Conservation (phyloP, 2,113 vertebrate genomes). For the Suricata suricatta region DNA sequence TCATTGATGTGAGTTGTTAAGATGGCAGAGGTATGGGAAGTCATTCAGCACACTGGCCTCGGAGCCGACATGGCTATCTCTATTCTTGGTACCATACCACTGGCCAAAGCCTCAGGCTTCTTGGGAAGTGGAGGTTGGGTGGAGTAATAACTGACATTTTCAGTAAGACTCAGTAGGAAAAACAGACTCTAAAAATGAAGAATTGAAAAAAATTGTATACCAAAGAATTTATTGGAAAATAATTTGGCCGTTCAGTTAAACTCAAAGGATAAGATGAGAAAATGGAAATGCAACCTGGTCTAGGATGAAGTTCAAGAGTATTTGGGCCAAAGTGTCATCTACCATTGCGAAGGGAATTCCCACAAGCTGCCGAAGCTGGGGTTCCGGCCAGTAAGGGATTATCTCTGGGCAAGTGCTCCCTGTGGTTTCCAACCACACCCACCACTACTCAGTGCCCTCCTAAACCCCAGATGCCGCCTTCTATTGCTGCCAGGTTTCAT, state of each 20-base stretch:
- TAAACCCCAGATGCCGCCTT: neutral
- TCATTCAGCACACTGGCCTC: neutral
- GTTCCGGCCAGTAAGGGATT: neutral
- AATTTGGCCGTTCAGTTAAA: neutral
- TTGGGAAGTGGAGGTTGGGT: neutral
- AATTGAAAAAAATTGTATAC: neutral
- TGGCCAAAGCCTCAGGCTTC: neutral
- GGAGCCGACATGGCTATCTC: neutral
- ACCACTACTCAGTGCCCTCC: neutral
- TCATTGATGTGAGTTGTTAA: neutral
- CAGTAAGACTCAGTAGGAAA: neutral
- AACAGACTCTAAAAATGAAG: neutral
- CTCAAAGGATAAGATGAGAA: neutral
- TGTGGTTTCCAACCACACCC: neutral
- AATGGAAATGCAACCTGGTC: neutral
- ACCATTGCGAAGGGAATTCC: neutral
- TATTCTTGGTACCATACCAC: neutral
- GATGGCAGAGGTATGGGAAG: neutral
- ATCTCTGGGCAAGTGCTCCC: neutral
- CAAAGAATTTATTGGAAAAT: neutral
- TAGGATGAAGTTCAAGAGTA: neutral
- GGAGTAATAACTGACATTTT: neutral
- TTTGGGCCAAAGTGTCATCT: neutral
- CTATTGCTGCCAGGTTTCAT: neutral
- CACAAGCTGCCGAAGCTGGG: neutral